Conservation (phyloP, 2,888 invertebrate species). For the Folsomia manolachei region DNA sequence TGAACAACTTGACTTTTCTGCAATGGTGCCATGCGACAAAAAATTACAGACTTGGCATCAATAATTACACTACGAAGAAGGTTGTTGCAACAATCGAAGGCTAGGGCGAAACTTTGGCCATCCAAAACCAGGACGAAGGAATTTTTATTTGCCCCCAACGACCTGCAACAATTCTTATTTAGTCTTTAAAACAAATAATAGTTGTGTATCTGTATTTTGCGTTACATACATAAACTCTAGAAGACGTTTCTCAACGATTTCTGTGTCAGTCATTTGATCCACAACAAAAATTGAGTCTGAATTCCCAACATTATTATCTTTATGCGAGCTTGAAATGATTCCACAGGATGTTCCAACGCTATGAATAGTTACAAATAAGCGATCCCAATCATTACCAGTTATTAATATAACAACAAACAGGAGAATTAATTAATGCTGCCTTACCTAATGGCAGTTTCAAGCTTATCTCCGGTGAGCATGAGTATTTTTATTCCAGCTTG, state of each 20-base stretch:
- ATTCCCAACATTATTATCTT: neutral
- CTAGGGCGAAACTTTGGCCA: conserved; percentile 68
- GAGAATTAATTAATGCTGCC: no score
- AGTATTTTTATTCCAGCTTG: conserved; percentile 73
- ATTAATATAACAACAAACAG: no score
- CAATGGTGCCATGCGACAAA: conserved; percentile 73
- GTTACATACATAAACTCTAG: neutral
- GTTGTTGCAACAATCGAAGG: conserved; percentile 65
- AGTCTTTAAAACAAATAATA: no score
- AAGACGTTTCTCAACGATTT: neutral
- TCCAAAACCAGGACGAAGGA: conserved; percentile 62
- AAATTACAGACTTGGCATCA: conserved; percentile 76
- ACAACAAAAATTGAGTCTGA: neutral
- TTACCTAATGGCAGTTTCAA: conserved; percentile 97
- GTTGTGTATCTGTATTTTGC: no score
- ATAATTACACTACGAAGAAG: conserved; percentile 69
- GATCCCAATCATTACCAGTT: no score
- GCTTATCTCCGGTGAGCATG: conserved; percentile 73
- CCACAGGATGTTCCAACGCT: conserved; percentile 90
- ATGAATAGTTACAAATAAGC: no score
- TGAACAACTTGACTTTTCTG: conserved; percentile 81
- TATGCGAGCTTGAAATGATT: conserved; percentile 61
- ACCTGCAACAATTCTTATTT: no score
- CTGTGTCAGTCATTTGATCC: neutral
- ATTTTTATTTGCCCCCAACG: neutral